These are phyloP conservation scores for Gallinago solitaria DNA, from an alignment of 2,797 vertebrate genomes.

Conservation along the genomic window DNA sequence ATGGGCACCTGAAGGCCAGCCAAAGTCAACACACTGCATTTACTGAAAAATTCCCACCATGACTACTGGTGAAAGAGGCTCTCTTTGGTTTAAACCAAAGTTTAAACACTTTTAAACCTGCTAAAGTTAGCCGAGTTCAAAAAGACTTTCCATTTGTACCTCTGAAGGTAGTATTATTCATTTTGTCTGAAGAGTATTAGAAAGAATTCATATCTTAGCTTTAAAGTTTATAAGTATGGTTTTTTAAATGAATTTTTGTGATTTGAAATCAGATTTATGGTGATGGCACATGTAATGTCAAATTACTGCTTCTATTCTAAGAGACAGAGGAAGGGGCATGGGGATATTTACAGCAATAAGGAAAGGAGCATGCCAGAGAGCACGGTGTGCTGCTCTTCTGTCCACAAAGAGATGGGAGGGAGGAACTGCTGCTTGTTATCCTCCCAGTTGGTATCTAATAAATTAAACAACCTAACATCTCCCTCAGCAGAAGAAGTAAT, in stretches of 20 bases:
- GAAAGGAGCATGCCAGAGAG: background rate
- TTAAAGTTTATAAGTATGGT: background rate
- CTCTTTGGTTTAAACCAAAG: no score
- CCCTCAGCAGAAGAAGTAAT: background rate
- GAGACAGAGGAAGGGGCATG: background rate
- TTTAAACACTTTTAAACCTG: background rate
- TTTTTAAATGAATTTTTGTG: background rate
- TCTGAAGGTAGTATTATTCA: background rate
- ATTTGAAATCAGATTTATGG: background rate
- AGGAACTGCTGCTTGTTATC: background rate
- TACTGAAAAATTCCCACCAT: background rate
- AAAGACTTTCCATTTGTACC: background rate
- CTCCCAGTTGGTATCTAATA: background rate
- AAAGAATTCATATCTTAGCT: background rate
- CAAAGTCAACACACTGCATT: background rate
- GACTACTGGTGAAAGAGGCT: background rate
- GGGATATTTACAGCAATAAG: background rate
- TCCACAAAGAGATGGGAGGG: background rate
- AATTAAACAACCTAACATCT: background rate
- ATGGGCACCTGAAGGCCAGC: background rate
- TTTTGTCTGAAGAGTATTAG: background rate
- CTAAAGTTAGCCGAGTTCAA: background rate
- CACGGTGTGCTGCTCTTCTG: background rate
- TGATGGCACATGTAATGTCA: rapidly evolving
- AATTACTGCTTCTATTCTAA: background rate